A percentile compares a stretch with the other conserved stretches of the same genome.
These are phyloP conservation scores for Chionoecetes opilio DNA, from an alignment of 1,140 invertebrate species.

Conservation along the genomic window DNA sequence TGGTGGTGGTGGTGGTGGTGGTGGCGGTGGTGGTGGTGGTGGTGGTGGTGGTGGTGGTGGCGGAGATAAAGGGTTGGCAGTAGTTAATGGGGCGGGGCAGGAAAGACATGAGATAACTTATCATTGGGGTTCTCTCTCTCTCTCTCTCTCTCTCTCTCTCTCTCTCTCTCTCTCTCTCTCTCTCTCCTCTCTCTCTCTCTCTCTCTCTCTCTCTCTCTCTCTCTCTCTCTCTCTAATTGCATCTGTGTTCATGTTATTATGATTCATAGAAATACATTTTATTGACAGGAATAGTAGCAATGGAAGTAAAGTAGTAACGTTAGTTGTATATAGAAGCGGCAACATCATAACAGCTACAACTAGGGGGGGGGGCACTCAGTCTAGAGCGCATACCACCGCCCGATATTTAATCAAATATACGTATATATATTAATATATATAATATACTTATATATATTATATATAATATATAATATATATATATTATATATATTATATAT, in stretches of 20 bases:
- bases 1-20: neutral
- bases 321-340: too few species aligned
- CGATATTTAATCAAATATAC: too few species aligned
- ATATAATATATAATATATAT: too few species aligned
- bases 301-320: too few species aligned
- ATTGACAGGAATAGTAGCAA: neutral
- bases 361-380: too few species aligned
- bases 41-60: constrained; percentile 13
- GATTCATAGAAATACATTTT: neutral
- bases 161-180: neutral
- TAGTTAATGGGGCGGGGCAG: neutral
- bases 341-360: too few species aligned
- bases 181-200: too few species aligned
- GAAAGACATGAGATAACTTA: neutral
- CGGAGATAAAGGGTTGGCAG: neutral
- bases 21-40: constrained; percentile 22
- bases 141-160: constrained; percentile 28
- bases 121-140: neutral
- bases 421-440: too few species aligned
- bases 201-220: neutral
- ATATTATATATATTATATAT: too few species aligned
- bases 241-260: neutral
- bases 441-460: too few species aligned
- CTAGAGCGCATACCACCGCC: too few species aligned
- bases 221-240: neutral